phyloP scores from a whole-genome alignment of 2,888 invertebrate species.

The Altica lythri region DNA sequence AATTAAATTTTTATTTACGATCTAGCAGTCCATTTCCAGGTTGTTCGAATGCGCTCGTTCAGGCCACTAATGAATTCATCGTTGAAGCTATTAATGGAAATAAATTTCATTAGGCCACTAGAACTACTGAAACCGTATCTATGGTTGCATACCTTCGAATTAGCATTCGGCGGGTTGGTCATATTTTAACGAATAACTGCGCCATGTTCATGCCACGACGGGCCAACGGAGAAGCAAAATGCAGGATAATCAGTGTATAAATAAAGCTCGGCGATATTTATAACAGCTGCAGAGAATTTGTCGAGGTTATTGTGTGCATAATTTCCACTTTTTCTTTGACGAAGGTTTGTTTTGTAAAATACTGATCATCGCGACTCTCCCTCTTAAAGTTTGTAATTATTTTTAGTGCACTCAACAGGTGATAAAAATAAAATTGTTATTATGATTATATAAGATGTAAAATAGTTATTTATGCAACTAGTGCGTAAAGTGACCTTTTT shows the following conservation, averaged over 20 bases:
- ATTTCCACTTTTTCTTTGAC: no score
- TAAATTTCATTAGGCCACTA: constrained; percentile 32
- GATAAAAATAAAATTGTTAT: no score
- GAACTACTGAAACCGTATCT: constrained; percentile 28
- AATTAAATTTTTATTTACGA: constrained; percentile 32
- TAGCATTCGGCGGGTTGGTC: constrained; percentile 27
- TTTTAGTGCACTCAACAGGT: no score
- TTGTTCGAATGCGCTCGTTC: constrained; percentile 20
- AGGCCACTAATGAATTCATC: constrained; percentile 31
- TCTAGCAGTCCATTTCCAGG: constrained; percentile 27
- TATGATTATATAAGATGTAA: no score
- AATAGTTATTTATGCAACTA: no score
- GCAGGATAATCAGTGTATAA: constrained; percentile 13
- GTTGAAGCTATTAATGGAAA: constrained; percentile 27
- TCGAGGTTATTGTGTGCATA: neutral
- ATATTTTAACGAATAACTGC: constrained; percentile 31
- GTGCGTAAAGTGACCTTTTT: no score
- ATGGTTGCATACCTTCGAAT: constrained; percentile 33
- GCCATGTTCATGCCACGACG: neutral
- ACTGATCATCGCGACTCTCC: no score
- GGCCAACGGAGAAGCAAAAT: constrained; percentile 9
- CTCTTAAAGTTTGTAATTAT: no score
- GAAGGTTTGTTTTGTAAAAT: no score
- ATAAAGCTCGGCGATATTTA: constrained; percentile 11
- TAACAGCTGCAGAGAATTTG: constrained; percentile 15